phyloP scores from a whole-genome alignment of 2,113 vertebrate species.

The Lasiurus borealis region DNA sequence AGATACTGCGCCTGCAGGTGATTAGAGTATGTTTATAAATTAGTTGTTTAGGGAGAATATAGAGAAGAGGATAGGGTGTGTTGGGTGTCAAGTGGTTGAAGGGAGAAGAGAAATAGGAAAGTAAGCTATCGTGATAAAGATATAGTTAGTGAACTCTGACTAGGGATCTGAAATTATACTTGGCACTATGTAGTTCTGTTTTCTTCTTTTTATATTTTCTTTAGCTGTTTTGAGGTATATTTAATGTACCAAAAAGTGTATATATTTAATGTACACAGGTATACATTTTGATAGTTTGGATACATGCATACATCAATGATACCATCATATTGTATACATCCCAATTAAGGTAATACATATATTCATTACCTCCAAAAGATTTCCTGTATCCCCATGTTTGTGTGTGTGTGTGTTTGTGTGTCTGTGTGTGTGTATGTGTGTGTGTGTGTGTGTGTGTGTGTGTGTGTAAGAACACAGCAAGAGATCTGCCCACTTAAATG shows the following conservation, averaged over 20 bases:
- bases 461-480: not conserved
- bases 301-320: not conserved
- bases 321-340: too few relatives aligned
- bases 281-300: not conserved
- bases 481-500: not conserved
- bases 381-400: not conserved
- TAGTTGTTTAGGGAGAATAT: not conserved
- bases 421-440: not conserved
- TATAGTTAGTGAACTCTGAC: not conserved
- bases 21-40: not conserved
- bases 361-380: not conserved
- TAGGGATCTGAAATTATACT: not conserved
- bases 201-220: not conserved
- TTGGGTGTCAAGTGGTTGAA: not conserved
- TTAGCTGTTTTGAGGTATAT: not conserved
- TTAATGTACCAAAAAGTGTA: not conserved
- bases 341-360: not conserved
- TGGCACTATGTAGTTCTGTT: not conserved
- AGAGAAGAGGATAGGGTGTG: not conserved
- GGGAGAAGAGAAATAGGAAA: not conserved
- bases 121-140: rapidly evolving
- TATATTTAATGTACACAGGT: not conserved
- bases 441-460: not conserved
- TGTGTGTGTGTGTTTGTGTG: not conserved
- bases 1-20: rapidly evolving